These are phyloP conservation scores for Anguilla japonica DNA, from an alignment of 2,113 vertebrate genomes.

Conservation along the genomic window DNA sequence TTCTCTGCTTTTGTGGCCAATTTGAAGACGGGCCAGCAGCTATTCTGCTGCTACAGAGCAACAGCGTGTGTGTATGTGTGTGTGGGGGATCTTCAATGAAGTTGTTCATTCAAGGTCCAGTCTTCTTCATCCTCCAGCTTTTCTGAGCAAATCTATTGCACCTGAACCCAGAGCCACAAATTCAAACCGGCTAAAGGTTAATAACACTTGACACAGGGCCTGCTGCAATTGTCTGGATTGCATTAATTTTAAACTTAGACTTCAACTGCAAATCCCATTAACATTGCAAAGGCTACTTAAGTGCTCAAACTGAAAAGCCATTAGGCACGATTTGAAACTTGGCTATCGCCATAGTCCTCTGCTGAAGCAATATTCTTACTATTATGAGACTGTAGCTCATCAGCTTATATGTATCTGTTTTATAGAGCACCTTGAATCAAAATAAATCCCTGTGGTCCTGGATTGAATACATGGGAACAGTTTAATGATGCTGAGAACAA, in stretches of 20 bases:
- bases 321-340: conserved; percentile 60
- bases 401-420: conserved; percentile 12
- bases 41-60: conserved; percentile 72
- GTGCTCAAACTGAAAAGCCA: conserved; percentile 56
- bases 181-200: conserved; percentile 61
- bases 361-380: conserved; percentile 18
- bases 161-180: conserved; percentile 44
- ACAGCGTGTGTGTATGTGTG: conserved; percentile 34
- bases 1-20: conserved; percentile 51
- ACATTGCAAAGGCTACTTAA: conserved; percentile 63
- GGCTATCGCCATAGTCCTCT: conserved; percentile 26
- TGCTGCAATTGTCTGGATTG: conserved; percentile 61
- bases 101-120: background rate
- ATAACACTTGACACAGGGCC: conserved; percentile 64
- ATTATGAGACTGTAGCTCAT: conserved; percentile 23
- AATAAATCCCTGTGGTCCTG: background rate
- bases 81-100: conserved; percentile 52
- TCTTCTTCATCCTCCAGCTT: conserved; percentile 5
- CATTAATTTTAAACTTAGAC: conserved; percentile 56
- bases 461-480: background rate
- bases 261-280: conserved; percentile 68
- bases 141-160: background rate
- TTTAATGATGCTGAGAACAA: background rate
- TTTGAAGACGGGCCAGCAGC: conserved; percentile 73
- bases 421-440: background rate